A percentile compares a stretch with the other conserved stretches of the same genome.
phyloP scores from a whole-genome alignment of 2,888 invertebrate species.

The Schizotus pectinicornis region DNA sequence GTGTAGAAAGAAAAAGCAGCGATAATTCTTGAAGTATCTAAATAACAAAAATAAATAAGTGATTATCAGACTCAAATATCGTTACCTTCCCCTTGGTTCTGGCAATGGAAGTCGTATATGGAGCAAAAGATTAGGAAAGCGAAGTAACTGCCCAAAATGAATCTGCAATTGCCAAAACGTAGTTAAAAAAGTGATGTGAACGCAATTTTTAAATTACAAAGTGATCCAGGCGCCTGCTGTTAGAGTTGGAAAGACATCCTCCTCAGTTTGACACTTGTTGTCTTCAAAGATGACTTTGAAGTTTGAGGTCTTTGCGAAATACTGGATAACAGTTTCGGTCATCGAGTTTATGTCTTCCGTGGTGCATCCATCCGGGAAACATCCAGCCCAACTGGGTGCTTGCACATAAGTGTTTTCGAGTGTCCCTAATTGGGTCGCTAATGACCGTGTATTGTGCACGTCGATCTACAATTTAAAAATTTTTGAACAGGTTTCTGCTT shows the following conservation, averaged over 20 bases:
- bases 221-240: not conserved
- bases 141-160: not conserved
- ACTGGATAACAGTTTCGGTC: not conserved
- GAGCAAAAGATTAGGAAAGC: not conserved
- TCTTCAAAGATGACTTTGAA: not conserved
- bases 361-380: not conserved
- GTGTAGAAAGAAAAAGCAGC: not conserved
- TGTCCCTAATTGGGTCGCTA: not conserved
- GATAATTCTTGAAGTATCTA: not conserved
- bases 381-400: not conserved
- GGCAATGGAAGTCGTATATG: not conserved
- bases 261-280: not conserved
- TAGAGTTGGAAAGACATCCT: not conserved
- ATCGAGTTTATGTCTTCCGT: not conserved
- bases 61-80: no score
- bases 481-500: no score
- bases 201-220: not conserved
- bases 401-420: not conserved
- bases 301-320: not conserved
- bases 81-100: not conserved
- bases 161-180: not conserved
- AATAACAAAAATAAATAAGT: not conserved
- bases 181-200: not conserved
- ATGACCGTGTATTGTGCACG: not conserved
- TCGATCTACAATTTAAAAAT: not conserved